These are phyloP conservation scores for Drosophila watanabei DNA, from an alignment of 1,140 invertebrate genomes.

Conservation along the genomic window DNA sequence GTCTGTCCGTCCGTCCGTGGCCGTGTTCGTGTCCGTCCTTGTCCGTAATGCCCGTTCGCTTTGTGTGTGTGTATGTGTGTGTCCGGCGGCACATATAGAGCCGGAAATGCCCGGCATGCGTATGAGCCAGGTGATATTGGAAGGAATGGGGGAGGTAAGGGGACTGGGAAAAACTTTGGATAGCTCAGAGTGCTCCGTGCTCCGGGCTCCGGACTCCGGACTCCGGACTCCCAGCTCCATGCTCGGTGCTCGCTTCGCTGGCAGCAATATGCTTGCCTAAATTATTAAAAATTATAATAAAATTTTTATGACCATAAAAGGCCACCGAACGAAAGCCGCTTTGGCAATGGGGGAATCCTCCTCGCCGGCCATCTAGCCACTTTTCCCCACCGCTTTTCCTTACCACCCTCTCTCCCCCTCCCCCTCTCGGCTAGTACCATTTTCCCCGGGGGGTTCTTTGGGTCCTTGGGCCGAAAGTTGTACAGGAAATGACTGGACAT, in stretches of 20 bases:
- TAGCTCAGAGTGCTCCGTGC: slow-evolving; percentile 6
- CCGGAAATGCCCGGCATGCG: slow-evolving; percentile 59
- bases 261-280: slow-evolving; percentile 65
- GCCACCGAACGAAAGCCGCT: slow-evolving; percentile 45
- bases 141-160: background rate
- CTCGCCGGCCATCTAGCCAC: slow-evolving; percentile 9
- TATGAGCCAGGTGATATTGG: slow-evolving; percentile 52
- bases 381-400: background rate
- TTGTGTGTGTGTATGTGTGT: slow-evolving; percentile 6
- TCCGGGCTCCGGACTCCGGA: background rate
- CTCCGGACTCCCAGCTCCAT: background rate
- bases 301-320: slow-evolving; percentile 79
- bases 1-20: slow-evolving; percentile 17
- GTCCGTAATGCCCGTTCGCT: slow-evolving; percentile 4
- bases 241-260: slow-evolving; percentile 23
- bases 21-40: slow-evolving; percentile 26
- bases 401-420: no score
- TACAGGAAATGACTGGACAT: slow-evolving; percentile 78
- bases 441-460: slow-evolving; percentile 8
- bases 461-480: slow-evolving; percentile 59
- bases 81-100: slow-evolving; percentile 43
- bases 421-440: background rate
- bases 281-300: slow-evolving; percentile 82
- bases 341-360: slow-evolving; percentile 8
- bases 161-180: slow-evolving; percentile 23